Evolutionary conservation across 1,140 invertebrate genomes (phyloP), one percentile per base, ranked within the genome.

Genomic region (Elymnias hypermnestra): DNA sequence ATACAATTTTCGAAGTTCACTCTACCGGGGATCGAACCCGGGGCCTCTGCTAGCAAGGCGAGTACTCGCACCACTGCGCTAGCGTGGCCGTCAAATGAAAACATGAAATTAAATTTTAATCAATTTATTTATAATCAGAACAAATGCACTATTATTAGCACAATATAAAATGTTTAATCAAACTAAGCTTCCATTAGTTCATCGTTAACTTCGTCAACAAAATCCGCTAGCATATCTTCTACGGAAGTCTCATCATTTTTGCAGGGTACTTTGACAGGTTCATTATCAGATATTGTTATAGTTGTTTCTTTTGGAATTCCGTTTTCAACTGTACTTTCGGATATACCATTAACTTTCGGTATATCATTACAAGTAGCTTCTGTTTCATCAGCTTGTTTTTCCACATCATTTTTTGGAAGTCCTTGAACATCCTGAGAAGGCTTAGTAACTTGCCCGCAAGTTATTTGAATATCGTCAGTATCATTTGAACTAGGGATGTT

Each of bases 221-320:
- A 85, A 65, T 85, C 82, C 3, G 82, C 78, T 28, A 85, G 47
- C 82, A 85, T 85, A 37, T 82, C 82, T 52, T 83, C 75, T 2
- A 85, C 63, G 14, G 62, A 63, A 5, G 72, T 56, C 10, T 28
- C 53, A 39, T 70, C 65, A 47, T 55, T 63, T 50, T 52, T 62
- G 12, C 38, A 8, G 21, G 22, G 21, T 15, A 29, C 10, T 19
- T 53, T 53, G 15, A 17, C 21, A 44, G 22, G 21, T 10, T 26
- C 45, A 37, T 33, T 26, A 19, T 49, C 42, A 13, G 35, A 23
- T 23, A 18, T 3, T 37, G 15, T 29, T 12, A 49, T 28, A 39
- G 12, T 42, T 47, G 35, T 44, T 38, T 40, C 18, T 28, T 54
- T 22, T 31, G 26, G 13, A 21, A 29, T 17, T 23, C 41, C 57